Conservation (phyloP, 2,113 vertebrate species). For the Actinemys pallida region DNA sequence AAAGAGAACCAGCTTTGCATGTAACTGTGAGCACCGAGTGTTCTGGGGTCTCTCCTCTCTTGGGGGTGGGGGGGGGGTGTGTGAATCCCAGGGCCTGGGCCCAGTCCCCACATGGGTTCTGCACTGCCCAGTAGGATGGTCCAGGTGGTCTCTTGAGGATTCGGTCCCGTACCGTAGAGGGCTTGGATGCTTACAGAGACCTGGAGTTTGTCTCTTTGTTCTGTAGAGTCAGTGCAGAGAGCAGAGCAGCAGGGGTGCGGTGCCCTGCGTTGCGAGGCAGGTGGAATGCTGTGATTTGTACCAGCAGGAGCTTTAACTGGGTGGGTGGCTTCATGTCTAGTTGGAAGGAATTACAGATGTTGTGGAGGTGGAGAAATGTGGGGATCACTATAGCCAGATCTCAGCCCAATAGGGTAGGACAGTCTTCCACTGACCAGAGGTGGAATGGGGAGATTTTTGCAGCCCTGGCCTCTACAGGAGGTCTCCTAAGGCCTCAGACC, state of each 20-base stretch:
- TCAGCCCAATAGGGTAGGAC: not conserved
- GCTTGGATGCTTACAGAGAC: not conserved
- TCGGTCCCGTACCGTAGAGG: not conserved
- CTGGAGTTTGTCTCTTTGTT: not conserved
- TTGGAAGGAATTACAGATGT: not conserved
- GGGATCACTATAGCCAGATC: not conserved
- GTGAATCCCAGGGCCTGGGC: not conserved
- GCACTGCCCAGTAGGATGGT: no score
- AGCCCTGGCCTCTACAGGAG: not conserved
- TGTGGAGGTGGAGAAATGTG: not conserved
- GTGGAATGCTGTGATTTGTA: not conserved
- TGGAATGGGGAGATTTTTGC: not conserved
- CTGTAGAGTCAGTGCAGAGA: not conserved
- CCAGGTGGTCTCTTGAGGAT: not conserved
- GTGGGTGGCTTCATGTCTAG: not conserved
- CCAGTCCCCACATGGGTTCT: not conserved
- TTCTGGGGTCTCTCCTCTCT: not conserved
- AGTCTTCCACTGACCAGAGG: not conserved
- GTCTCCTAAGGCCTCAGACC: not conserved
- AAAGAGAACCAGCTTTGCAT: not conserved
- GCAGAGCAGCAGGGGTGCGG: not conserved
- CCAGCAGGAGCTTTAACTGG: not conserved
- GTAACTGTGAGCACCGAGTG: not conserved
- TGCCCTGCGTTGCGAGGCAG: not conserved
- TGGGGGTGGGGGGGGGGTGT: rapidly evolving